phyloP scores from a whole-genome alignment of 2,888 invertebrate species.

The Diloba caeruleocephala region DNA sequence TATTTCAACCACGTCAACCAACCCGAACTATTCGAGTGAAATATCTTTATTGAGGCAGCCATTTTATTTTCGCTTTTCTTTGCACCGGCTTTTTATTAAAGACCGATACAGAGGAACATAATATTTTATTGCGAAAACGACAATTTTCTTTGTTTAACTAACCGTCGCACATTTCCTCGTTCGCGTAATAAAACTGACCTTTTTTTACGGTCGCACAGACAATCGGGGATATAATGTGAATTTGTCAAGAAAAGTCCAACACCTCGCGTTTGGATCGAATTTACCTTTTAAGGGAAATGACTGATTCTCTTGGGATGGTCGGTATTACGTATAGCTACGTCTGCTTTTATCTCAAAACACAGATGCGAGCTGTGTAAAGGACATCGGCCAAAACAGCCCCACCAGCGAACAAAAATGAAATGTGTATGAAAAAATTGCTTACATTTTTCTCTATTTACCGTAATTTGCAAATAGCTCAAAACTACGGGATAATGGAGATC shows the following conservation, averaged over 20 bases:
- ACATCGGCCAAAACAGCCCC: too few species aligned
- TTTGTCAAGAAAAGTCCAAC: slow-evolving; percentile 81
- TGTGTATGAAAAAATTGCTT: too few species aligned
- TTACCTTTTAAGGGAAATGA: slow-evolving; percentile 77
- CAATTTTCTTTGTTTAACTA: slow-evolving; percentile 82
- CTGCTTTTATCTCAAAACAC: slow-evolving; percentile 28
- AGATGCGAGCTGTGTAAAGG: too few species aligned
- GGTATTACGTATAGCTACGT: slow-evolving; percentile 66
- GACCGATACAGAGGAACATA: slow-evolving; percentile 66
- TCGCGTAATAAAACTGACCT: slow-evolving; percentile 77
- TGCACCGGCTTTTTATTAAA: slow-evolving; percentile 59
- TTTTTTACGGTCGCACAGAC: slow-evolving; percentile 76
- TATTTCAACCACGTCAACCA: slow-evolving; percentile 50
- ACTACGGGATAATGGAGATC: too few species aligned
- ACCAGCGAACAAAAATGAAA: too few species aligned
- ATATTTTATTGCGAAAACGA: slow-evolving; percentile 74
- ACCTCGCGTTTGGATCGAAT: slow-evolving; percentile 74
- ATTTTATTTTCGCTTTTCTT: slow-evolving; percentile 52
- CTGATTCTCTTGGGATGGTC: slow-evolving; percentile 61
- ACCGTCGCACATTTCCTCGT: slow-evolving; percentile 73
- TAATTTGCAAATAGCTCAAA: too few species aligned
- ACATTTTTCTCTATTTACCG: too few species aligned
- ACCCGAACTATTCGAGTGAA: slow-evolving; percentile 59
- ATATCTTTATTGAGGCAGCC: slow-evolving; percentile 55
- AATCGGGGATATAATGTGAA: slow-evolving; percentile 76